Evolutionary conservation across 2,888 invertebrate species (phyloP).

Genomic region (Nysson spinosus): DNA sequence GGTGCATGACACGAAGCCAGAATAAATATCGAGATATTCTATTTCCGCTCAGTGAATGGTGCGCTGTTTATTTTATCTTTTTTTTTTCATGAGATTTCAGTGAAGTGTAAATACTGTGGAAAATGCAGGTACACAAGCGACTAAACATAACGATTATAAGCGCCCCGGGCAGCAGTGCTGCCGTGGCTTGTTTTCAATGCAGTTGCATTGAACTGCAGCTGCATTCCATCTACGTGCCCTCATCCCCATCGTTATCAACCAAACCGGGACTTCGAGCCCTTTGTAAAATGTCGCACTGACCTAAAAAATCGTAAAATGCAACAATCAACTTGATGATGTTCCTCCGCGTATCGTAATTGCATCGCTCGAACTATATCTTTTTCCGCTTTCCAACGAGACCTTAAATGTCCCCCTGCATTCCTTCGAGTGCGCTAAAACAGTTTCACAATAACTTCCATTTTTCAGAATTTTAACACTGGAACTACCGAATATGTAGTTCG

Average conservation of each 20-base stretch:
- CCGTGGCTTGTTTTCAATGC: slow-evolving; percentile 60
- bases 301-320: slow-evolving; percentile 56
- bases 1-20: slow-evolving; percentile 58
- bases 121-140: slow-evolving; percentile 63
- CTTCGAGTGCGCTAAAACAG: too few species aligned
- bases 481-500: too few species aligned
- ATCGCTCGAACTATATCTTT: slow-evolving; percentile 42
- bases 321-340: slow-evolving; percentile 53
- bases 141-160: slow-evolving; percentile 66
- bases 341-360: slow-evolving; percentile 50
- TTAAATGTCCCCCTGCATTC: not conserved
- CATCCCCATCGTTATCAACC: slow-evolving; percentile 51
- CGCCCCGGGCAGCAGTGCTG: slow-evolving; percentile 53
- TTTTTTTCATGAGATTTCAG: slow-evolving; percentile 64
- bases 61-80: slow-evolving; percentile 62
- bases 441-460: too few species aligned
- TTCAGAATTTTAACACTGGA: too few species aligned
- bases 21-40: slow-evolving; percentile 62
- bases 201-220: slow-evolving; percentile 53
- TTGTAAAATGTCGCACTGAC: slow-evolving; percentile 59
- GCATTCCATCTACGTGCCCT: slow-evolving; percentile 49
- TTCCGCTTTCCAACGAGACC: not conserved
- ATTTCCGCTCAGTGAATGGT: slow-evolving; percentile 42
- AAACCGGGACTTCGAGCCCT: slow-evolving; percentile 49
- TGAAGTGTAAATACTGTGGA: slow-evolving; percentile 60